A percentile compares a stretch with the other conserved stretches of the same genome.
phyloP scores from a whole-genome alignment of 2,113 vertebrate species.

The Empidonax traillii region DNA sequence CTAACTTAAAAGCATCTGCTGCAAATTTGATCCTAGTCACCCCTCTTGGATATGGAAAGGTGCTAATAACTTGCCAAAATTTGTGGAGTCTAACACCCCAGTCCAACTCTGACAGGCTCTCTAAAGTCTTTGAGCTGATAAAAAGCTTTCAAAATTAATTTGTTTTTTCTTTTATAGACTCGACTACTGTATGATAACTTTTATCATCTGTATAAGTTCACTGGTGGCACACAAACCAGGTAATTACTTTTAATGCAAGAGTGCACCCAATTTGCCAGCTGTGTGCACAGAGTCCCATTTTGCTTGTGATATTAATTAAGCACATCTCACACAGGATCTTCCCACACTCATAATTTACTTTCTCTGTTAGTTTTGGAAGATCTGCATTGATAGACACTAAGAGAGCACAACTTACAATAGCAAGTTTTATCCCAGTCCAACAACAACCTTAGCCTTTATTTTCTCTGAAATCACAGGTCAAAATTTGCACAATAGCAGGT shows the following conservation, averaged over 20 bases:
- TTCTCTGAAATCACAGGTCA: constrained; percentile 1
- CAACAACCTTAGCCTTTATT: background rate
- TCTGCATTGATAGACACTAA: background rate
- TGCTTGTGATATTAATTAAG: background rate
- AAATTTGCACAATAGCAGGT: background rate
- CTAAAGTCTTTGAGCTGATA: background rate
- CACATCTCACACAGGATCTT: background rate
- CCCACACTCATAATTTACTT: background rate
- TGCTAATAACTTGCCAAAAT: constrained; percentile 23
- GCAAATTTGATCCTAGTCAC: constrained; percentile 12
- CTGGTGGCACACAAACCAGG: background rate
- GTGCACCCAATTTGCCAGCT: background rate
- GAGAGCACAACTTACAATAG: background rate
- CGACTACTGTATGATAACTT: background rate
- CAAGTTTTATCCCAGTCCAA: background rate
- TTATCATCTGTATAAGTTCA: background rate
- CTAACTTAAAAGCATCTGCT: constrained; percentile 29
- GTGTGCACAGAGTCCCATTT: background rate
- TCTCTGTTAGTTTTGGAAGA: background rate
- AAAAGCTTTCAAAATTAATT: background rate
- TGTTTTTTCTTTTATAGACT: background rate
- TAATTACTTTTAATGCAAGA: background rate
- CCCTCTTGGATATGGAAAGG: background rate
- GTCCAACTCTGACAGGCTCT: background rate
- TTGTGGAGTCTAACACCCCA: background rate